Evolutionary conservation across 2,113 vertebrate genomes (phyloP), one percentile per base, ranked within the genome.

Genomic region (Odobenus rosmarus): DNA sequence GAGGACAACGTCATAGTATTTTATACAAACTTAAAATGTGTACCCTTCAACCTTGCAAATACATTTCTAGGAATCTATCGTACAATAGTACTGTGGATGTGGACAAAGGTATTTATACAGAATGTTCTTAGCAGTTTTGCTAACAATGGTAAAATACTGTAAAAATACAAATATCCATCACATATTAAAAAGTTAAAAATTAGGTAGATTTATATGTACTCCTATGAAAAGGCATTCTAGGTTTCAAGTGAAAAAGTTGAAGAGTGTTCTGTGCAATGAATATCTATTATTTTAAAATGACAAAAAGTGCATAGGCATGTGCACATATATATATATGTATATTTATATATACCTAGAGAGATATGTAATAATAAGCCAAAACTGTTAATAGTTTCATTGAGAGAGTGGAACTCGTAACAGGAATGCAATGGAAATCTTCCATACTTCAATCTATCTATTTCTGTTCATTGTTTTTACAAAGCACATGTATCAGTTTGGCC

Each of bases 211-310:
- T 61, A 39, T 33, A 74, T 19, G 23, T 26, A n/a, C 72, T 15
- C 31, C 28, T 79, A 28, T 83, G 53, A 90, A 93, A 77, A 79
- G 49, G 28, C 5, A 71, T 72, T 88, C 88, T 86, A 28, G 33
- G 33, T 82, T 61, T 92, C 46, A 90, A 49, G 90, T 69, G 39
- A 76, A 93, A 67, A 64, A 46, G 4, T 33, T 39, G 36, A 85
- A 67, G n/a, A 90, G 33, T 55, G 15, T 2, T 71, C n/a, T n/a
- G 21, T 55, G 5, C 26, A 88, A 28, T 79, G 3, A 42, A 67
- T 87, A 96, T 87, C 16, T 81, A 72, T 72, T 86, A 64, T 91
- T 53, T 83, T 28, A 62, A 72, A 61, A 74, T 95, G 62, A 90
- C 46, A 24, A 51, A 11, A 83, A 87, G 62, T 16, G 21, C 74